These are phyloP conservation scores for Luffia ferchaultella DNA, from an alignment of 2,888 invertebrate species.

Conservation along the genomic window DNA sequence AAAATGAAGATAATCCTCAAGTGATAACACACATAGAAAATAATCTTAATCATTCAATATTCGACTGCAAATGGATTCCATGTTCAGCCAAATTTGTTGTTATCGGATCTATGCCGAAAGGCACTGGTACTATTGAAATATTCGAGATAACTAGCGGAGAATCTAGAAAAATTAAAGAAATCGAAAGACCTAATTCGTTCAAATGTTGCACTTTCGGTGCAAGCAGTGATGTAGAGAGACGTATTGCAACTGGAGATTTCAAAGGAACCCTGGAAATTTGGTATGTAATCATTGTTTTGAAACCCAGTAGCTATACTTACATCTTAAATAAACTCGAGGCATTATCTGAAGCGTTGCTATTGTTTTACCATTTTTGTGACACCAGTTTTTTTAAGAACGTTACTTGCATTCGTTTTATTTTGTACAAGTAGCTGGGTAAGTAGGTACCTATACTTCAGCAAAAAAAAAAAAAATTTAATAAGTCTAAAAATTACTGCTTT, in stretches of 20 bases:
- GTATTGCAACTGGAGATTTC: slow-evolving; percentile 92
- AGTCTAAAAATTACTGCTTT: too few relatives aligned
- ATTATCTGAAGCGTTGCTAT: background rate
- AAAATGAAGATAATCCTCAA: slow-evolving; percentile 78
- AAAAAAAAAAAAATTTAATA: too few relatives aligned
- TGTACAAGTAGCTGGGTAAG: too few relatives aligned
- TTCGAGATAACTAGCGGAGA: slow-evolving; percentile 81
- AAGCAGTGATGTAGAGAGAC: slow-evolving; percentile 79
- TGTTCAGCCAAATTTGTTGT: slow-evolving; percentile 92
- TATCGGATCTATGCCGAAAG: slow-evolving; percentile 85
- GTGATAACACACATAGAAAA: slow-evolving; percentile 89
- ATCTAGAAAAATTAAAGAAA: slow-evolving; percentile 71
- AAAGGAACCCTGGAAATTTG: slow-evolving; percentile 84
- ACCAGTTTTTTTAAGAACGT: background rate
- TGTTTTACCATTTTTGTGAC: background rate
- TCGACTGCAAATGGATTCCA: slow-evolving; percentile 96
- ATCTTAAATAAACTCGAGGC: background rate
- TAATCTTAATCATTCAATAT: slow-evolving; percentile 83
- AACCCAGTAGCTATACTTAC: slow-evolving; percentile 1
- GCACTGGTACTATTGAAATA: slow-evolving; percentile 85
- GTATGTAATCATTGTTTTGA: slow-evolving; percentile 50
- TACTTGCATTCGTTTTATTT: too few relatives aligned
- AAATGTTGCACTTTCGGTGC: slow-evolving; percentile 96
- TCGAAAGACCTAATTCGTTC: slow-evolving; percentile 83
- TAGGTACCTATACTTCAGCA: too few relatives aligned